Percentiles rank a stretch among this genome's conserved stretches.
Evolutionary conservation across 2,797 vertebrate genomes (phyloP).

Genomic region (Hippoglossus hippoglossus): DNA sequence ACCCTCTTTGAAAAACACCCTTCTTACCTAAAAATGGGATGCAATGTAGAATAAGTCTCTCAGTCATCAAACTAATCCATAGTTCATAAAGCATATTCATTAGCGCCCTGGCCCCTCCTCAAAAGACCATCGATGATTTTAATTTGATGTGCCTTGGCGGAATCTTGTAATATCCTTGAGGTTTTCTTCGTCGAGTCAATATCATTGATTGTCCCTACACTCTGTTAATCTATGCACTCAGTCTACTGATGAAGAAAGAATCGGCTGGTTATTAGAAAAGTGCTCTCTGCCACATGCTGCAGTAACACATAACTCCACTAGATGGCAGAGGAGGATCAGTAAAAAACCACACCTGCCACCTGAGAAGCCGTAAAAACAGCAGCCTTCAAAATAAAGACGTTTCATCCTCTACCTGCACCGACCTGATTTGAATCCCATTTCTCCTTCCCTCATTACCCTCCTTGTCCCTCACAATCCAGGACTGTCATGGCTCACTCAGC

Average conservation of each 20-base stretch:
- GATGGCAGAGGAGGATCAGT: constrained; percentile 70
- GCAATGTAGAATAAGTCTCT: neutral
- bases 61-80: neutral
- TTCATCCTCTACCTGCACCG: constrained; percentile 52
- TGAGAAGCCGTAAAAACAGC: constrained; percentile 45
- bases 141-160: constrained; percentile 2
- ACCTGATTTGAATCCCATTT: constrained; percentile 65
- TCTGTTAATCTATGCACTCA: constrained; percentile 21
- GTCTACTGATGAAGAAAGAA: constrained; percentile 7
- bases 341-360: neutral
- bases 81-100: neutral
- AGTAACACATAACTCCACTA: constrained; percentile 44
- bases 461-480: constrained; percentile 55
- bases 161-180: neutral
- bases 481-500: constrained; percentile 56
- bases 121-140: neutral
- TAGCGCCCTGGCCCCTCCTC: neutral
- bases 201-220: constrained; percentile 14
- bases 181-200: constrained; percentile 9
- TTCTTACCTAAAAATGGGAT: neutral
- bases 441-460: constrained; percentile 70
- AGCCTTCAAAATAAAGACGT: constrained; percentile 61
- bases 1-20: neutral
- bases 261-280: neutral
- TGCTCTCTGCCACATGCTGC: neutral